Conservation (phyloP, 2,888 invertebrate species). For the Thymelicus lineola region DNA sequence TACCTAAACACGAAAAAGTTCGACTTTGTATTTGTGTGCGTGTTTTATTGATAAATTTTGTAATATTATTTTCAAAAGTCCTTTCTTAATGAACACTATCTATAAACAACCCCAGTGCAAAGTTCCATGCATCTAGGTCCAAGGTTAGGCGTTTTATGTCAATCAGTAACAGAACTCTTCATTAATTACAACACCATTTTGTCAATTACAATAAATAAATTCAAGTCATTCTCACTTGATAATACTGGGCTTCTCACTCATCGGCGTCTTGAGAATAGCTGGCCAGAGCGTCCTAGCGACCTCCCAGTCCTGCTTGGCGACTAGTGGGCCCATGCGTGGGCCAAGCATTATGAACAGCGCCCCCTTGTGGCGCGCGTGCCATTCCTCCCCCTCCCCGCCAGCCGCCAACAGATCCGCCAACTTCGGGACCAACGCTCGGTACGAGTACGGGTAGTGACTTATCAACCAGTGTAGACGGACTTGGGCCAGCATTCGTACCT, state of each 20-base stretch:
- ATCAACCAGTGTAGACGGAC: slow-evolving; percentile 86
- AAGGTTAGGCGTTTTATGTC: too few relatives aligned
- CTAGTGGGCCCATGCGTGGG: slow-evolving; percentile 86
- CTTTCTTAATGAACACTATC: too few relatives aligned
- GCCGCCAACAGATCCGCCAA: slow-evolving; percentile 85
- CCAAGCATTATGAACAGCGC: slow-evolving; percentile 91
- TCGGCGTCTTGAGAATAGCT: slow-evolving; percentile 89
- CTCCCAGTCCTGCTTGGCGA: slow-evolving; percentile 91
- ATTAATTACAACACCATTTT: too few relatives aligned
- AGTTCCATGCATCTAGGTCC: too few relatives aligned
- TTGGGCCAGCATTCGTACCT: slow-evolving; percentile 89
- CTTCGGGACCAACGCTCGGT: slow-evolving; percentile 87
- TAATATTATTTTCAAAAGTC: too few relatives aligned
- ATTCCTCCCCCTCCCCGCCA: slow-evolving; percentile 78
- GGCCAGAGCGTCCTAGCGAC: slow-evolving; percentile 91
- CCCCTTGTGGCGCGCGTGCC: slow-evolving; percentile 85
- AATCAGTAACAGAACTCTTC: too few relatives aligned
- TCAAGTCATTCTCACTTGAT: slow-evolving; percentile 70
- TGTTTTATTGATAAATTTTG: too few relatives aligned
- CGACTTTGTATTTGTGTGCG: too few relatives aligned
- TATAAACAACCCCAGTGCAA: too few relatives aligned
- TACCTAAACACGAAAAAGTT: too few relatives aligned
- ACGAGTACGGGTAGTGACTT: slow-evolving; percentile 88
- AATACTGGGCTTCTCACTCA: slow-evolving; percentile 94
- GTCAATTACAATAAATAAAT: too few relatives aligned